Percentiles rank a stretch among this genome's conserved stretches.
Conservation (phyloP, 2,888 invertebrate species). For the Aromia moschata region DNA sequence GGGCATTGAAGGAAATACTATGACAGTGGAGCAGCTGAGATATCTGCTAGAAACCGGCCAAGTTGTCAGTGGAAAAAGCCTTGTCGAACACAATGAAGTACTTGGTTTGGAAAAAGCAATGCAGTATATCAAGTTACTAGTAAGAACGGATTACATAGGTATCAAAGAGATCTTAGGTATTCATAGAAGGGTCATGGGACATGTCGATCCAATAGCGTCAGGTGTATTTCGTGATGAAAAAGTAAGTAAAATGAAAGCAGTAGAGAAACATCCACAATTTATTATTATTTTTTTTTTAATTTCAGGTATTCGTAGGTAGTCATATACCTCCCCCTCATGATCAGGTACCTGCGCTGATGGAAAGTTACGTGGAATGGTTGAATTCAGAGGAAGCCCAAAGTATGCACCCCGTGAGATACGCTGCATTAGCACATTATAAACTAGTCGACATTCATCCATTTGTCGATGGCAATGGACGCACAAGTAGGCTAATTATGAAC, state of each 20-base stretch:
- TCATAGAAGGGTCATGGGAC: conserved; percentile 91
- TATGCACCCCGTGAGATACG: conserved; percentile 72
- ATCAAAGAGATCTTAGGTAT: conserved; percentile 91
- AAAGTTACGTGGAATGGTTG: conserved; percentile 90
- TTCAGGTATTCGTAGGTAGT: conserved; percentile 88
- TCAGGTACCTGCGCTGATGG: conserved; percentile 83
- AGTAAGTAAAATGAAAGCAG: conserved; percentile 41
- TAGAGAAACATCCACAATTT: not conserved
- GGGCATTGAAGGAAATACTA: conserved; percentile 97
- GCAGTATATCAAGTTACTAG: conserved; percentile 86
- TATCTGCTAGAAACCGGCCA: conserved; percentile 90
- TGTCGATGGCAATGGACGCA: conserved; percentile 95
- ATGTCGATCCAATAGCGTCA: conserved; percentile 92
- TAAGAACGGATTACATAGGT: conserved; percentile 80
- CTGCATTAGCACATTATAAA: conserved; percentile 96
- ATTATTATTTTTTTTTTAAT: no score
- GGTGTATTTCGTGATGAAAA: conserved; percentile 89
- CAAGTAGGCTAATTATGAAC: conserved; percentile 95
- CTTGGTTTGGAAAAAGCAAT: conserved; percentile 93
- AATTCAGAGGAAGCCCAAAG: conserved; percentile 87
- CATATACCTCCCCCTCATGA: conserved; percentile 91
- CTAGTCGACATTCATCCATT: conserved; percentile 97
- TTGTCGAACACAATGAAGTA: conserved; percentile 97
- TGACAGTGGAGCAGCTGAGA: conserved; percentile 91
- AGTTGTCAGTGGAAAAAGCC: conserved; percentile 89